Conservation (phyloP, 92 coral and sea anemone genomes). For the Phenganax subtilis region DNA sequence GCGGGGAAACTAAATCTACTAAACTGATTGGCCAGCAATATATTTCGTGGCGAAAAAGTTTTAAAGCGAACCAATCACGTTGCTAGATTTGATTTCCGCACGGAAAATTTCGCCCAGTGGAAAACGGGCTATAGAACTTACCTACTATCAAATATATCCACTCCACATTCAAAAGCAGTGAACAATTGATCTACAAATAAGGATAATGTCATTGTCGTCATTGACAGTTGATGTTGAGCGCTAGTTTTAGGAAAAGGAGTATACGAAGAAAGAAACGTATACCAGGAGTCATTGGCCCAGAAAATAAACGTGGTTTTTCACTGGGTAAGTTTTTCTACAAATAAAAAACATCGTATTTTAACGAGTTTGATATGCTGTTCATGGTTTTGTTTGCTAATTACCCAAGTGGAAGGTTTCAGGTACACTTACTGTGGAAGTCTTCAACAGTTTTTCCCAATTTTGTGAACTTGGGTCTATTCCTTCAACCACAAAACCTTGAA, state of each 20-base stretch:
- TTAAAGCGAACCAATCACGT: no score
- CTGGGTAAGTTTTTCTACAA: slow-evolving; percentile 19
- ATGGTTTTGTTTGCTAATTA: background rate
- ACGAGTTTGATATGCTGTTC: background rate
- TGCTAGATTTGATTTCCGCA: no score
- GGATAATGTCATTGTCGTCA: background rate
- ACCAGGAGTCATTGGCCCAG: slow-evolving; percentile 26
- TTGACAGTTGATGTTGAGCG: background rate
- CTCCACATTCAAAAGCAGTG: slow-evolving; percentile 81
- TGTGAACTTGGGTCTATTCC: slow-evolving; percentile 61
- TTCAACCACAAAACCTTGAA: slow-evolving; percentile 75
- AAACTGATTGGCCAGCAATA: no score
- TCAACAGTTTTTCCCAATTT: slow-evolving; percentile 55
- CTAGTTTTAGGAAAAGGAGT: background rate
- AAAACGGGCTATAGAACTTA: slow-evolving; percentile 40
- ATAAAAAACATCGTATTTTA: background rate
- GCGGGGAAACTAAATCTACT: no score
- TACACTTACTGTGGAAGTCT: slow-evolving; percentile 62
- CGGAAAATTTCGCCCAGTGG: no score
- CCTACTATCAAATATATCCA: slow-evolving; percentile 88
- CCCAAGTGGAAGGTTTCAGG: background rate
- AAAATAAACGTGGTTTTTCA: slow-evolving; percentile 31
- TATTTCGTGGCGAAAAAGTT: no score
- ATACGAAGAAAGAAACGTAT: background rate
- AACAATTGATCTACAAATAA: slow-evolving; percentile 63